A percentile compares a stretch with the other conserved stretches of the same genome.
Evolutionary conservation across 1,140 invertebrate genomes (phyloP).

Genomic region (Trigoniulus corallinus): DNA sequence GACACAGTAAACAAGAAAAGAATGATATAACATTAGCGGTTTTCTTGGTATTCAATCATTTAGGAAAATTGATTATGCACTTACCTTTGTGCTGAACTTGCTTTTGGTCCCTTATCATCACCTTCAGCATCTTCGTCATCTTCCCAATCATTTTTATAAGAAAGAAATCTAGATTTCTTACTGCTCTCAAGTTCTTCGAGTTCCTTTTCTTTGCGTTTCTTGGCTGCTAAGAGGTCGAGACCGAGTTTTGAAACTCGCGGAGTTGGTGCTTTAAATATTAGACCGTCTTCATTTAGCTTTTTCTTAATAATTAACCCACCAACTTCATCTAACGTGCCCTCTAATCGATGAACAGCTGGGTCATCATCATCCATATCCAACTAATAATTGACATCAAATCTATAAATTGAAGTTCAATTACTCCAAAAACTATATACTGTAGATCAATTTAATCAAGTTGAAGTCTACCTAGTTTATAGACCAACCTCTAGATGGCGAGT

Average conservation of each 20-base stretch:
- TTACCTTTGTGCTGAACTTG: constrained; percentile 12
- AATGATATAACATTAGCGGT: constrained; percentile 7
- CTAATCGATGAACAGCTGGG: constrained; percentile 49
- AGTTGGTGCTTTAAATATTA: constrained; percentile 44
- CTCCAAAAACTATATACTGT: too few relatives aligned
- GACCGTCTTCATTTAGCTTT: constrained; percentile 42
- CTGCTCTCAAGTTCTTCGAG: constrained; percentile 23
- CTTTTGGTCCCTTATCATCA: constrained; percentile 17
- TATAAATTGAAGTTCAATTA: too few relatives aligned
- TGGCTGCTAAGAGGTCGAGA: constrained; percentile 63
- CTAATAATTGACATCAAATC: too few relatives aligned
- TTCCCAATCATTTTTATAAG: constrained; percentile 40
- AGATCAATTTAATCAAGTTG: too few relatives aligned
- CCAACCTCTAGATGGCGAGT: too few relatives aligned
- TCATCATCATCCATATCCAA: constrained; percentile 1
- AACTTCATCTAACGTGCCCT: constrained; percentile 50
- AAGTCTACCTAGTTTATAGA: too few relatives aligned
- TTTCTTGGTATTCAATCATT: constrained; percentile 16
- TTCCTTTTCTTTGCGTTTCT: constrained; percentile 38
- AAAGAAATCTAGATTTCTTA: constrained; percentile 22
- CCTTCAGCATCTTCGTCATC: constrained; percentile 36
- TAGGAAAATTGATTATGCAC: constrained; percentile 17
- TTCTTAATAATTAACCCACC: constrained; percentile 76
- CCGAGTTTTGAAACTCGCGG: constrained; percentile 57
- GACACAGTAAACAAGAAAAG: constrained; percentile 14